Base-by-base conservation (phyloP, 2,797 vertebrate genomes). In the Muscicapa comitata region DNA sequence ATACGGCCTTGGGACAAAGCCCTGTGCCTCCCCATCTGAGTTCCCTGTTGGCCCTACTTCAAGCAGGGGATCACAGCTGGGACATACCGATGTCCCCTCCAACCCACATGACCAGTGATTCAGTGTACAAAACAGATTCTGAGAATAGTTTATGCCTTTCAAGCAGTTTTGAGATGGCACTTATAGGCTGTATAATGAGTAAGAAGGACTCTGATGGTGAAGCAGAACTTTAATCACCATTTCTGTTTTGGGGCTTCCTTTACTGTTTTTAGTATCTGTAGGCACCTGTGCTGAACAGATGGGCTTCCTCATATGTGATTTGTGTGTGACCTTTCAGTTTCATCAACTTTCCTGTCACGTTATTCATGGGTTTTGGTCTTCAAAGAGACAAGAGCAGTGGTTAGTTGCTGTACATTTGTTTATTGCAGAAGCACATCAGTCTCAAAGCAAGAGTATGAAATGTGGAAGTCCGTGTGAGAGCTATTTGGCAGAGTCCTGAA, bases 61-160 rank as follows among this genome's bases (percentile, higher is more conserved):
- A 38, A 61, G 29, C 26, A 29, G 18, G 2, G 5, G 2, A 31
- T 40, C 17, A 17, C 17, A 9, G 2, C 0, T 4, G 7, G 48
- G 17, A 45, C 0, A 3, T 35, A 6, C 14, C 0, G 0, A 61
- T 31, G 5, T 0, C 11, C 3, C 11, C 17, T 73, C 18, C 47
- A 80, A n/a, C 3, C 16, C 0, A 0, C 8, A 33, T 7, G 15
- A 37, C 4, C 18, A 38, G 10, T 50, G 35, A 33, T 57, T 50
- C 21, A 42, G 4, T 54, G 7, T 35, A 31, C 12, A 42, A 77
- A 86, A 28, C 18, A 76, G 37, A 70, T 4, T 40, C 15, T 65
- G 10, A 88, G 29, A 91, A 58, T 19, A 21, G 18, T 26, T 72
- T 72, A 18, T 80, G 26, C 11, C 35, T 57, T 83, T 33, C 35